Evolutionary conservation across 1,140 invertebrate species (phyloP).

Genomic region (Odontomachus brunneus): DNA sequence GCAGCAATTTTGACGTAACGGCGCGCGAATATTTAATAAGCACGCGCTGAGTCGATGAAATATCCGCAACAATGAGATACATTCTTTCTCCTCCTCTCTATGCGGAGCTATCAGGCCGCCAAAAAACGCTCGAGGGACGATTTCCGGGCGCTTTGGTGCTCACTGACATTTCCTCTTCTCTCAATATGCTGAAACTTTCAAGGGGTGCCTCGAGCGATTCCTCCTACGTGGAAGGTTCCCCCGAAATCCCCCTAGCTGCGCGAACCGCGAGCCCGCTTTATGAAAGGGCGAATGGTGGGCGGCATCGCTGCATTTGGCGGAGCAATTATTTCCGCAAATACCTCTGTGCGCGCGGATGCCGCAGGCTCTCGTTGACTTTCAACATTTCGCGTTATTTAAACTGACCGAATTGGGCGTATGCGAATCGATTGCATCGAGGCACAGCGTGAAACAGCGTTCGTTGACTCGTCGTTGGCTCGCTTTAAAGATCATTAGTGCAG

Average conservation of each 20-base stretch:
- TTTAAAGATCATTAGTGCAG: neutral
- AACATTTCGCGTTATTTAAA: constrained; percentile 14
- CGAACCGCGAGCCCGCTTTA: neutral
- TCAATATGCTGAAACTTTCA: constrained; percentile 27
- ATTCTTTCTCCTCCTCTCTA: neutral
- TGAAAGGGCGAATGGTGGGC: constrained; percentile 23
- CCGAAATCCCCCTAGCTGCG: neutral
- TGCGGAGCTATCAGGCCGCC: neutral
- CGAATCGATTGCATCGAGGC: constrained; percentile 2
- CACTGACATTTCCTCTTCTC: constrained; percentile 28
- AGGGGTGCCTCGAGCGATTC: constrained; percentile 11
- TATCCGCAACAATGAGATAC: neutral
- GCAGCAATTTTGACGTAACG: neutral
- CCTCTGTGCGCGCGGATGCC: neutral
- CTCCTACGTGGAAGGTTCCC: neutral
- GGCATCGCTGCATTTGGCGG: constrained; percentile 25
- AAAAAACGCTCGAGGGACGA: constrained; percentile 9
- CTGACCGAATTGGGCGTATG: neutral
- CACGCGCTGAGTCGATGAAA: neutral
- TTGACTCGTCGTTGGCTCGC: neutral
- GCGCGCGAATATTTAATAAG: constrained; percentile 35
- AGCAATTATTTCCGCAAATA: constrained; percentile 45
- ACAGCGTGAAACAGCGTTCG: neutral
- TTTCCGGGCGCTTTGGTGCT: neutral
- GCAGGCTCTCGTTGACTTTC: neutral